phyloP scores from a whole-genome alignment of 2,888 invertebrate species.

The Campoplex nolae region DNA sequence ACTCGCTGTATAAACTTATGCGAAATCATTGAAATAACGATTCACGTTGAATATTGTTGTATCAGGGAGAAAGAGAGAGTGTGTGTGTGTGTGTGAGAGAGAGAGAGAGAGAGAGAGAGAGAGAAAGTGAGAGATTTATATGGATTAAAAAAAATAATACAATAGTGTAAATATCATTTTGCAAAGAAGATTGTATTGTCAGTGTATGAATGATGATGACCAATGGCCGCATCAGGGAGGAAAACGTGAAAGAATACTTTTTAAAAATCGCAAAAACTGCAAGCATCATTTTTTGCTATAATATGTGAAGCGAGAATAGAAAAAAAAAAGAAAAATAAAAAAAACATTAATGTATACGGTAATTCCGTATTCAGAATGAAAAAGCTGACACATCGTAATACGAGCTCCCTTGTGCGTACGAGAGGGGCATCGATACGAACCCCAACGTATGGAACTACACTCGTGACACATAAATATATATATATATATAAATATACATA shows the following conservation, averaged over 20 bases:
- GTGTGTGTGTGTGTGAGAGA: neutral
- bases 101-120: slow-evolving; percentile 32
- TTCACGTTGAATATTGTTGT: slow-evolving; percentile 16
- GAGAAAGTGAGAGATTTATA: slow-evolving; percentile 29
- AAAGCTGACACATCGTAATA: slow-evolving; percentile 8
- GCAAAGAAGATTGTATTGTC: slow-evolving; percentile 54
- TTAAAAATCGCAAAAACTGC: slow-evolving; percentile 68
- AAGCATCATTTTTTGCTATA: slow-evolving; percentile 72
- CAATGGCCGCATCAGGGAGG: slow-evolving; percentile 38
- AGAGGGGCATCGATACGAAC: slow-evolving; percentile 20
- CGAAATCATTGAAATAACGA: slow-evolving; percentile 32
- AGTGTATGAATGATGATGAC: slow-evolving; percentile 29
- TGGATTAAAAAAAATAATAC: slow-evolving; percentile 28
- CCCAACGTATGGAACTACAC: slow-evolving; percentile 22
- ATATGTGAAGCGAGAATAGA: slow-evolving; percentile 23
- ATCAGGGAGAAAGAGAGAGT: neutral
- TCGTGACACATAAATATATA: slow-evolving; percentile 17
- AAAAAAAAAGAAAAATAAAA: slow-evolving; percentile 39
- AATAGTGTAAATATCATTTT: slow-evolving; percentile 61
- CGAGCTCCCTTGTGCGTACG: neutral
- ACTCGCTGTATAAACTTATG: slow-evolving; percentile 57
- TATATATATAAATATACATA: slow-evolving; percentile 23
- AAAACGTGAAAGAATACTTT: slow-evolving; percentile 71
- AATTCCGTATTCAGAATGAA: slow-evolving; percentile 54
- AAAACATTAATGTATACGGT: slow-evolving; percentile 71